Conservation (phyloP, 2,113 vertebrate species). For the Condylura cristata region DNA sequence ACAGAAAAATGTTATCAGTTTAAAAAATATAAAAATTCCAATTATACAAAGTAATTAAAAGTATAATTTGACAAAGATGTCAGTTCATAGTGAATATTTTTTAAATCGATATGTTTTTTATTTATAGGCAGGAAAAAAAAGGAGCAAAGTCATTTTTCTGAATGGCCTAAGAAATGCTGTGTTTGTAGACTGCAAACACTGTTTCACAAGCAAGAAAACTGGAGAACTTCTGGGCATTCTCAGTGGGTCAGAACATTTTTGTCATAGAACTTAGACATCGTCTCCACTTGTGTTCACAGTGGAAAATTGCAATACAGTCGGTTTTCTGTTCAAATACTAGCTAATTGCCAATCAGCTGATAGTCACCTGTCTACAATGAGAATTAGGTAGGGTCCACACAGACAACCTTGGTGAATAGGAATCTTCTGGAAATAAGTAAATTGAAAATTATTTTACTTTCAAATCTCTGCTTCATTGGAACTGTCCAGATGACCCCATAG, state of each 20-base stretch:
- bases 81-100: not conserved
- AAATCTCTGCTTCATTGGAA: not conserved
- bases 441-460: not conserved
- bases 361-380: not conserved
- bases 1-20: not conserved
- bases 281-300: not conserved
- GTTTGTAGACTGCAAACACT: not conserved
- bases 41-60: not conserved
- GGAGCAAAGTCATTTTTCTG: not conserved
- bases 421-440: not conserved
- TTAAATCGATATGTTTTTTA: not conserved
- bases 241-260: not conserved
- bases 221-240: not conserved
- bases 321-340: constrained; percentile 16
- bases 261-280: not conserved
- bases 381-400: not conserved
- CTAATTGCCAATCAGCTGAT: not conserved
- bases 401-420: not conserved
- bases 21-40: not conserved
- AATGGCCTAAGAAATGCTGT: not conserved
- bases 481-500: not conserved
- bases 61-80: not conserved
- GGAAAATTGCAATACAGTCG: not conserved
- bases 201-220: not conserved
- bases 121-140: not conserved